Conservation (phyloP, 2,113 vertebrate genomes). For the Sula dactylatra region DNA sequence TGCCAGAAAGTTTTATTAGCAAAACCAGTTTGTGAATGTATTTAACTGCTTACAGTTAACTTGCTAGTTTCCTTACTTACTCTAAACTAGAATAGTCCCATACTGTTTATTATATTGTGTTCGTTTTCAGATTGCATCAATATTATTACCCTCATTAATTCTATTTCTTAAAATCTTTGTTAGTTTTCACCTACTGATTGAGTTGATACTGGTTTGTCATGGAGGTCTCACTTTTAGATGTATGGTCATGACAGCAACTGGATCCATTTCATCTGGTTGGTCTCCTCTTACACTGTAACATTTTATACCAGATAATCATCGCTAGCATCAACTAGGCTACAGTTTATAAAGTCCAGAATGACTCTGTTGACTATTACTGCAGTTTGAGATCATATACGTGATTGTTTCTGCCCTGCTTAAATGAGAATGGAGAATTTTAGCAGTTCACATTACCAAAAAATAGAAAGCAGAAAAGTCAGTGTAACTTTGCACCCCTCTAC, state of each 20-base stretch:
- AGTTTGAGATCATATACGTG: not conserved
- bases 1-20: not conserved
- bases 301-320: not conserved
- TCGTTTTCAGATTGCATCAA: fast-evolving
- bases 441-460: not conserved
- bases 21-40: not conserved
- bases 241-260: not conserved
- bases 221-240: not conserved
- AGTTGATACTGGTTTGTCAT: not conserved
- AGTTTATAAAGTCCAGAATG: not conserved
- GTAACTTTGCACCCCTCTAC: not conserved
- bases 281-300: not conserved
- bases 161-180: not conserved
- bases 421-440: not conserved
- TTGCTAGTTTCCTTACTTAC: not conserved
- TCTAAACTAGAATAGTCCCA: not conserved
- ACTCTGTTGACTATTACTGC: not conserved
- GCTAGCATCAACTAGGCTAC: not conserved
- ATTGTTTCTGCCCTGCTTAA: not conserved
- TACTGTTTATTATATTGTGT: not conserved
- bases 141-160: not conserved
- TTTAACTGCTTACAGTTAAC: not conserved
- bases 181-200: not conserved
- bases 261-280: not conserved
- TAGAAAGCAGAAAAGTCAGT: not conserved